Base-by-base conservation (phyloP, 2,797 vertebrate species). In the Chrosomus eos region DNA sequence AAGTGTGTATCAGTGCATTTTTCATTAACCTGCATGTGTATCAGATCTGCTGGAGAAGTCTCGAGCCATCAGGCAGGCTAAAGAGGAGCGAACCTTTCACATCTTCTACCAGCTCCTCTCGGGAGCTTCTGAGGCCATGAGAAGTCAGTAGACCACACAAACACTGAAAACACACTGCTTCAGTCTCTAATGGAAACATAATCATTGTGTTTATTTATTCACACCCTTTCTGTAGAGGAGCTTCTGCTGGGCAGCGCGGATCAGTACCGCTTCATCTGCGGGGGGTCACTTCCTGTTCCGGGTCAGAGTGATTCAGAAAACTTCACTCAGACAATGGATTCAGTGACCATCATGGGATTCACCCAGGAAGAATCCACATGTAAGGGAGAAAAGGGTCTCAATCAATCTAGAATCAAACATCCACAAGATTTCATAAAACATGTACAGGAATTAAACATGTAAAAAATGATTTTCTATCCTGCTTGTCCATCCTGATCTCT, bases 11-110 rank as follows among this genome's bases (percentile, higher is more conserved):
- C 33, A 10, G 0, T 31, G 71, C 13, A 66, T 86, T 68, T 80
- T 31, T 85, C 91, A 89, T 78, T 95, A 86, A 95, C 91, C 43
- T n/a, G 40, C 86, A n/a, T 0, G 60, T 71, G 87, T 87, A 83
- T 60, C 89, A 98, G 97, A 98, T 92, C 95, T 98, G 88, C 93
- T 98, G 90, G 97, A 98, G 92, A 98, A 97, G 92, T 98, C 97
- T 0, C 89, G 97, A 75, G 97, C 97, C 85, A 97, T 97, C 87
- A 95, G 97, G 48, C 97, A 98, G 91, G 97, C 97, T 89, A 97
- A 97, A 90, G 97, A 98, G 3, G 97, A 98, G 88, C 94, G 97
- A 86, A 97, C 97, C 33, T 98, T 98, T 91, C 97, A 98, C 88
- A 93, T 98, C 85, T 98, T 98, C 90, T 98, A 98, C 88, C 97